A percentile compares a stretch with the other conserved stretches of the same genome.
Evolutionary conservation across 2,113 vertebrate genomes (phyloP).

Genomic region (Actenoides lindsayi): DNA sequence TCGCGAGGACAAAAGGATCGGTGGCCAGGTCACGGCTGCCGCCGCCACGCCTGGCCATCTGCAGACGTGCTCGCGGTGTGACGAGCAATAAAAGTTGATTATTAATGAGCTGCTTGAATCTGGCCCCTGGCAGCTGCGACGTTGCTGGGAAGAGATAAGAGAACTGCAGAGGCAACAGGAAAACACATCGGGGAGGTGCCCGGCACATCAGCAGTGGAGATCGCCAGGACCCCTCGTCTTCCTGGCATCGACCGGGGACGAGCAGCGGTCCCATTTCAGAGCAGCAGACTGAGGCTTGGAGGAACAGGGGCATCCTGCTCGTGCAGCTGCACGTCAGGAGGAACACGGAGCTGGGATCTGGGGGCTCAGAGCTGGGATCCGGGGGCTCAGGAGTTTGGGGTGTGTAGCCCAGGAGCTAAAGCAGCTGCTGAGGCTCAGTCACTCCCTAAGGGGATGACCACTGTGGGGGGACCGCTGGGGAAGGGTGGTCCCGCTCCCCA

Average conservation of each 20-base stretch:
- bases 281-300: background rate
- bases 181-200: background rate
- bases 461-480: accelerated
- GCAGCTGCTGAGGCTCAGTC: background rate
- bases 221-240: accelerated
- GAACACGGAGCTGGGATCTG: background rate
- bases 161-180: background rate
- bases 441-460: background rate
- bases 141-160: background rate
- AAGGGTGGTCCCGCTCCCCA: background rate
- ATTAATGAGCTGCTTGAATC: background rate
- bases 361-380: background rate
- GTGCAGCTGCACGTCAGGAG: background rate
- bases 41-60: background rate
- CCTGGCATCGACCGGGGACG: accelerated
- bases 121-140: background rate
- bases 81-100: background rate
- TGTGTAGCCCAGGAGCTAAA: too few species aligned
- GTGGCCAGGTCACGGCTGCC: background rate
- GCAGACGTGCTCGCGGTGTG: background rate
- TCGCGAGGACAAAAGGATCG: background rate
- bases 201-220: accelerated
- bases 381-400: background rate
- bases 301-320: background rate
- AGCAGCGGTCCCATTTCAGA: background rate